Conservation (phyloP, 2,797 vertebrate species). For the Pipistrellus pipistrellus region DNA sequence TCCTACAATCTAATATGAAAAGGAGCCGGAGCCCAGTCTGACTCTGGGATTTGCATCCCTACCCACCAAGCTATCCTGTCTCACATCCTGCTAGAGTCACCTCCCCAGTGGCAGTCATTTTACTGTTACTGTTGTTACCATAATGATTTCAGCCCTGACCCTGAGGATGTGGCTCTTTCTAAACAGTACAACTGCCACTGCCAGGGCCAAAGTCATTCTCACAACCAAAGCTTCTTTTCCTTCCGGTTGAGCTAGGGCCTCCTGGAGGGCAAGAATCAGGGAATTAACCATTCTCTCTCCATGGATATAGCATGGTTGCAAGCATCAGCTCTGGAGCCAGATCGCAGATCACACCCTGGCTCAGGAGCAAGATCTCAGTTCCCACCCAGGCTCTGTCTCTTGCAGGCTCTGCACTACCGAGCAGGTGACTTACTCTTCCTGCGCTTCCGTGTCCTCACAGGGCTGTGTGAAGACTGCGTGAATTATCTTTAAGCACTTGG, state of each 20-base stretch:
- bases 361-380: not conserved
- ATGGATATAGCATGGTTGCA: fast-evolving
- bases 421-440: not conserved
- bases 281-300: not conserved
- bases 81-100: too few species aligned
- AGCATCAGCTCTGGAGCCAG: not conserved
- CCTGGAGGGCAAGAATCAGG: not conserved
- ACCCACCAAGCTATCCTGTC: fast-evolving
- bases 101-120: not conserved
- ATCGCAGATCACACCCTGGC: not conserved
- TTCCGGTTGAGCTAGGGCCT: too few species aligned
- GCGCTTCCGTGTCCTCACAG: not conserved
- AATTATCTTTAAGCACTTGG: not conserved
- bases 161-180: not conserved
- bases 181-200: not conserved
- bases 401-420: not conserved
- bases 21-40: not conserved
- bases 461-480: not conserved
- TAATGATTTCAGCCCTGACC: not conserved
- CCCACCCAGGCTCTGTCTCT: not conserved
- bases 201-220: not conserved
- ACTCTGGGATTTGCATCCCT: not conserved
- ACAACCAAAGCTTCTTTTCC: fast-evolving
- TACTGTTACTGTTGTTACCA: not conserved
- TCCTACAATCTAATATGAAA: not conserved